These are phyloP conservation scores for Lethrus apterus DNA, from an alignment of 1,140 invertebrate species.

Conservation along the genomic window DNA sequence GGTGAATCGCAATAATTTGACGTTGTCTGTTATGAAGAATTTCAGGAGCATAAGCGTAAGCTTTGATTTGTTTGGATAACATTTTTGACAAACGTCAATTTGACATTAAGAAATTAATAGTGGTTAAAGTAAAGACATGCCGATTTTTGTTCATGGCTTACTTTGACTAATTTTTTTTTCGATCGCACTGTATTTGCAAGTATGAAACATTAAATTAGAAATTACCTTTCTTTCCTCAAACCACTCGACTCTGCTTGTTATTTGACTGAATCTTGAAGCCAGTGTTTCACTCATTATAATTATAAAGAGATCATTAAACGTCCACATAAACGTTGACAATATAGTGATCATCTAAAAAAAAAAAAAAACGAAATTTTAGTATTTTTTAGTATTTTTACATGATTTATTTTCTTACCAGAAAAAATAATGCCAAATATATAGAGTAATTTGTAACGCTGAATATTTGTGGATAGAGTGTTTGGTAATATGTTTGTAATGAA, in stretches of 20 bases:
- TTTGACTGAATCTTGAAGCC: slow-evolving; percentile 26
- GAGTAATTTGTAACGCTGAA: not conserved
- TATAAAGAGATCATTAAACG: slow-evolving; percentile 29
- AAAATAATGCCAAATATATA: not conserved
- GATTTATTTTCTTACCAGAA: not conserved
- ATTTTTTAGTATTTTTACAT: slow-evolving; percentile 6
- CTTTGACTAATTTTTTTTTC: too few species aligned
- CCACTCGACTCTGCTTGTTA: slow-evolving; percentile 15
- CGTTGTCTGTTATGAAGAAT: too few species aligned
- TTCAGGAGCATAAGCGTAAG: slow-evolving; percentile 1
- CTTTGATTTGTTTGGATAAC: too few species aligned
- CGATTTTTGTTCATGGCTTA: too few species aligned
- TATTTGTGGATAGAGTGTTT: not conserved
- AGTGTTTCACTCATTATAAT: slow-evolving; percentile 24
- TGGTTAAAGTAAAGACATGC: too few species aligned
- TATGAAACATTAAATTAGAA: not conserved
- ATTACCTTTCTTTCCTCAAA: slow-evolving; percentile 15
- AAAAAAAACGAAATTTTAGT: slow-evolving; percentile 3
- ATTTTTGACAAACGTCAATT: too few species aligned
- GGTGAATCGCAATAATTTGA: too few species aligned
- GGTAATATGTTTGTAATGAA: not conserved
- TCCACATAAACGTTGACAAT: slow-evolving; percentile 20
- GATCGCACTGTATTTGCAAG: too few species aligned
- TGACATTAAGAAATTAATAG: too few species aligned
- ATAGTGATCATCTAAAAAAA: slow-evolving; percentile 20